A percentile compares a stretch with the other conserved stretches of the same genome.
phyloP scores from a whole-genome alignment of 1,140 invertebrate genomes.

The Heterodera schachtii region DNA sequence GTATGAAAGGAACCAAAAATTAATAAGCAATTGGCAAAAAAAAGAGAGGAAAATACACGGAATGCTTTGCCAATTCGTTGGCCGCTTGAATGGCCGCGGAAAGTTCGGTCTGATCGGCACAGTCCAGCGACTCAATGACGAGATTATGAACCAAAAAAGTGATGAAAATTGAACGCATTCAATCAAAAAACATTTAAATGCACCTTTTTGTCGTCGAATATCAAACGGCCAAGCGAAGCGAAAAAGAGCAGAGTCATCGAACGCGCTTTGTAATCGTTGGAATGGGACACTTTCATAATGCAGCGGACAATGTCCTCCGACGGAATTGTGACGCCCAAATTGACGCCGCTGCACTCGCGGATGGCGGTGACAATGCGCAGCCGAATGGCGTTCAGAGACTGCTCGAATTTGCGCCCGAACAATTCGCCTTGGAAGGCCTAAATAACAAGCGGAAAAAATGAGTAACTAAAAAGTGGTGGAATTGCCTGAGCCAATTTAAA shows the following conservation, averaged over 20 bases:
- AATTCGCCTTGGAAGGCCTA: slow-evolving; percentile 43
- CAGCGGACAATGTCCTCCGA: slow-evolving; percentile 50
- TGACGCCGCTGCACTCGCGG: slow-evolving; percentile 36
- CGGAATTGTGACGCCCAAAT: slow-evolving; percentile 45
- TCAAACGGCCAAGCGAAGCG: slow-evolving; percentile 47
- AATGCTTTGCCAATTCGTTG: slow-evolving; percentile 43
- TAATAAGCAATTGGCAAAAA: slow-evolving; percentile 14
- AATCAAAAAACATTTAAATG: no score
- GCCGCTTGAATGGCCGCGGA: slow-evolving; percentile 44
- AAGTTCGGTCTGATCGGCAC: slow-evolving; percentile 44
- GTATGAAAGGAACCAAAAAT: no score
- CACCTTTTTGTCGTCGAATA: slow-evolving; percentile 56
- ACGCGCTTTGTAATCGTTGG: slow-evolving; percentile 53
- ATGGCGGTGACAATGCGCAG: slow-evolving; percentile 47
- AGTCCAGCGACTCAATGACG: slow-evolving; percentile 49
- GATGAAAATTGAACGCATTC: not conserved
- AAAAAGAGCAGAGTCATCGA: slow-evolving; percentile 52
- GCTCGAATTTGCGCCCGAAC: slow-evolving; percentile 40
- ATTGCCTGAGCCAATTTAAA: slow-evolving; percentile 49
- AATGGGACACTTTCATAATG: slow-evolving; percentile 57
- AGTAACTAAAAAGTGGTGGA: not conserved
- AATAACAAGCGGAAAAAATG: not conserved
- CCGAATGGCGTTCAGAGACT: slow-evolving; percentile 44
- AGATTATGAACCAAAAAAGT: slow-evolving; percentile 49
- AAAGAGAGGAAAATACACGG: slow-evolving; percentile 30